A percentile compares a stretch with the other conserved stretches of the same genome.
Conservation (phyloP, 2,888 invertebrate genomes). For the Hyposoter dolosus region DNA sequence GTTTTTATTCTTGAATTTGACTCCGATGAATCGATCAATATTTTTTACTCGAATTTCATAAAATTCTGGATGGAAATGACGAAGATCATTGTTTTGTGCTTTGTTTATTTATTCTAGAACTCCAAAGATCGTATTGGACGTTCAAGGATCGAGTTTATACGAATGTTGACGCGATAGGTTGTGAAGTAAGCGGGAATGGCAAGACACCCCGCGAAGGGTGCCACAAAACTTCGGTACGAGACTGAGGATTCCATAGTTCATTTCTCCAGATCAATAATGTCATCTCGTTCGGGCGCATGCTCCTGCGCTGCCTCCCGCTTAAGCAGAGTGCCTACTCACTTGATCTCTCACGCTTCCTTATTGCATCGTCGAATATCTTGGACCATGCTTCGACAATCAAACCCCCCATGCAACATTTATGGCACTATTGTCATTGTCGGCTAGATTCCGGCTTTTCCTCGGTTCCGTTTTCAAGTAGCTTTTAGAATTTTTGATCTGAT, state of each 20-base stretch:
- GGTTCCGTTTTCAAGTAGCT: neutral
- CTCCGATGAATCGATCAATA: neutral
- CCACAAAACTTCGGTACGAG: constrained; percentile 74
- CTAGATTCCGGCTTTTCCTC: neutral
- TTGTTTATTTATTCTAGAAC: neutral
- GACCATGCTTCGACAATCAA: constrained; percentile 43
- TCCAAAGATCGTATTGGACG: neutral
- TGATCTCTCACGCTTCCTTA: constrained; percentile 59
- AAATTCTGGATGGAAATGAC: neutral
- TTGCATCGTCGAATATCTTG: constrained; percentile 65
- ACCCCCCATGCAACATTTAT: constrained; percentile 83
- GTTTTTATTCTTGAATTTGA: neutral
- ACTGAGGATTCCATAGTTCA: constrained; percentile 75
- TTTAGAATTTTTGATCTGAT: neutral
- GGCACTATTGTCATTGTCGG: constrained; percentile 83
- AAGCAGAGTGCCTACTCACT: constrained; percentile 59
- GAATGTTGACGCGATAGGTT: neutral
- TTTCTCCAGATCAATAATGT: constrained; percentile 83
- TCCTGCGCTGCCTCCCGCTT: constrained; percentile 56
- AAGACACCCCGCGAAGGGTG: constrained; percentile 64
- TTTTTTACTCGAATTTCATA: neutral
- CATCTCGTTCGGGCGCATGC: constrained; percentile 81
- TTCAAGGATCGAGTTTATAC: neutral
- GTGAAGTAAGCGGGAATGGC: constrained; percentile 22
- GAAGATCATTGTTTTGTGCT: neutral